Base-by-base conservation (phyloP, 2,113 vertebrate genomes). In the Elanoides forficatus region DNA sequence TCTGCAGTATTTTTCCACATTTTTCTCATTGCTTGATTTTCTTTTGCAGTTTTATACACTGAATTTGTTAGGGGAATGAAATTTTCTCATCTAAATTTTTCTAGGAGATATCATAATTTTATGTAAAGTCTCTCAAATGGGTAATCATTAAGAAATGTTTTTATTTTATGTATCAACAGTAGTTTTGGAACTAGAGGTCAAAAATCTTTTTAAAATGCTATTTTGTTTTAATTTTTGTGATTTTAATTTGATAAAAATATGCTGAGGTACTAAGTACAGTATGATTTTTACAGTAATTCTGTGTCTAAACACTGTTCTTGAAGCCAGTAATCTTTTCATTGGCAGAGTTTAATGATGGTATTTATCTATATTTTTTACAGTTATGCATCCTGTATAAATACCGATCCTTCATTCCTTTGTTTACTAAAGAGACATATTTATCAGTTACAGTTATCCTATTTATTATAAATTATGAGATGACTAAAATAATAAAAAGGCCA, bases 61-160 rank as follows among this genome's bases (percentile, higher is more conserved):
- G 97, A 97, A 98, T 98, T 98, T 98, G 97, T 98, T 98, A 98
- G 97, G 97, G 97, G 95, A 98, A 97, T 97, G 98, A 96, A 98
- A 98, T 98, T 98, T 98, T 98, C 98, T 98, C 98, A 98, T 98
- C 98, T 98, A 98, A 97, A 98, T 97, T 98, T 98, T 98, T 98
- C 98, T 98, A 98, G 98, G 95, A 96, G 74, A 98, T 98, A 97
- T 19, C 98, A 98, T 98, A 97, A 98, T 98, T 98, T 98, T 98
- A 98, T 98, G 98, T 98, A 97, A 98, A 97, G 96, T 98, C 98
- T 98, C 98, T 98, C 98, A 97, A 97, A 97, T 98, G 98, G 97
- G 73, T 98, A 97, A 98, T 98, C 98, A 98, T 98, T 98, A 98
- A 98, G 94, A 98, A 98, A 98, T 98, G 98, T 98, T 98, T 98